Conservation (phyloP, 2,888 invertebrate genomes). For the Ichneumon xanthorius region DNA sequence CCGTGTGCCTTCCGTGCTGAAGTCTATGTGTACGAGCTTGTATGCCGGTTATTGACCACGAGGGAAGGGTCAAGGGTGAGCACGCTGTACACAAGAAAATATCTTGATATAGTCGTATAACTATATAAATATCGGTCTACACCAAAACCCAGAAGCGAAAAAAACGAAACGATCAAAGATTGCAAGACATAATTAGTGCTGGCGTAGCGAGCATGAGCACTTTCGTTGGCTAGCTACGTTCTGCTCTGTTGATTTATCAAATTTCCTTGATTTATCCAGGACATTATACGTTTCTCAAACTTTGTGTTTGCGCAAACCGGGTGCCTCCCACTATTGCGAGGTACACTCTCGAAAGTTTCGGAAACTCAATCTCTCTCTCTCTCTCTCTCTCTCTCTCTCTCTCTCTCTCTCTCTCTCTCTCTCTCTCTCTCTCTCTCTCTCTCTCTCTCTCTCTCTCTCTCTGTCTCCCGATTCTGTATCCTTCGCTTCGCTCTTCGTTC, state of each 20-base stretch:
- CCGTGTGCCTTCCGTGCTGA: background rate
- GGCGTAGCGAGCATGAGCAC: slow-evolving; percentile 30
- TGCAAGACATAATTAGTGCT: slow-evolving; percentile 59
- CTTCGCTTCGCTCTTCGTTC: slow-evolving; percentile 64
- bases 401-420: slow-evolving; percentile 51
- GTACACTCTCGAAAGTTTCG: slow-evolving; percentile 80
- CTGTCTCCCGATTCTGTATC: slow-evolving; percentile 50
- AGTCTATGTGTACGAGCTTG: background rate
- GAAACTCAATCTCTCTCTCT: slow-evolving; percentile 73
- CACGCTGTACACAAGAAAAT: background rate
- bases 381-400: no score
- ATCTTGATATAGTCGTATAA: background rate
- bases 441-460: slow-evolving; percentile 48
- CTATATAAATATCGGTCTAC: background rate
- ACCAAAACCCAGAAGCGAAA: background rate
- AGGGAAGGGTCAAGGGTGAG: background rate
- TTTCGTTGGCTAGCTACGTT: slow-evolving; percentile 51
- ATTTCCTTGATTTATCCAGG: slow-evolving; percentile 82
- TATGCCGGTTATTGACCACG: background rate
- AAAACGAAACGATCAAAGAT: slow-evolving; percentile 26
- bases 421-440: slow-evolving; percentile 49
- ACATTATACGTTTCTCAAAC: slow-evolving; percentile 81
- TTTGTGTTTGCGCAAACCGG: slow-evolving; percentile 81
- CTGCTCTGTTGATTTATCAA: slow-evolving; percentile 80
- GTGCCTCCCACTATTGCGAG: slow-evolving; percentile 73